phyloP scores from a whole-genome alignment of 2,113 vertebrate genomes.

The Phyllostomus hastatus region DNA sequence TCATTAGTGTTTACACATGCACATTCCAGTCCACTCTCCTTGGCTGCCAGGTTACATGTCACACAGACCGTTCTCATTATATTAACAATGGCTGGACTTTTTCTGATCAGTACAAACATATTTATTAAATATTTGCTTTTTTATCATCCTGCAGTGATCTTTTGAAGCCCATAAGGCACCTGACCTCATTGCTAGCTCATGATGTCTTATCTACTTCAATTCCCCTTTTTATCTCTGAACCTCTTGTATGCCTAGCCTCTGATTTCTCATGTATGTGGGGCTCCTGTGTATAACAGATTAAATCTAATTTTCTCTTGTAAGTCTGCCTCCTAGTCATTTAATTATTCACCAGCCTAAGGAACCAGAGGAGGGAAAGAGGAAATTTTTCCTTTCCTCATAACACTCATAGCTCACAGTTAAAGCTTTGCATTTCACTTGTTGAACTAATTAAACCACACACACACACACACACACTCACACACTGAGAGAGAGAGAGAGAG shows the following conservation, averaged over 20 bases:
- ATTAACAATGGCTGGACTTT: too few species aligned
- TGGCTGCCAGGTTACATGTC: too few species aligned
- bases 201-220: background rate
- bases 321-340: background rate
- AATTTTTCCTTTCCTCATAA: background rate
- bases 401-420: background rate
- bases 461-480: background rate
- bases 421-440: background rate
- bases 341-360: background rate
- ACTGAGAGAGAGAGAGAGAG: background rate
- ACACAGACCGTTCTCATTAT: too few species aligned
- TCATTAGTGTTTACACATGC: too few species aligned
- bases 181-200: background rate
- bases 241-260: background rate
- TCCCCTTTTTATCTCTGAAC: background rate
- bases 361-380: background rate
- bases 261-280: background rate
- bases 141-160: background rate
- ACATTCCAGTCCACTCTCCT: too few species aligned
- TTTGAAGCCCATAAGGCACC: background rate
- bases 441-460: constrained; percentile 10
- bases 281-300: background rate
- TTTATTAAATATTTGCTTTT: background rate
- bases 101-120: background rate
- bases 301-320: background rate